phyloP scores from a whole-genome alignment of 1,140 invertebrate species.

The Drosophila grimshawi region DNA sequence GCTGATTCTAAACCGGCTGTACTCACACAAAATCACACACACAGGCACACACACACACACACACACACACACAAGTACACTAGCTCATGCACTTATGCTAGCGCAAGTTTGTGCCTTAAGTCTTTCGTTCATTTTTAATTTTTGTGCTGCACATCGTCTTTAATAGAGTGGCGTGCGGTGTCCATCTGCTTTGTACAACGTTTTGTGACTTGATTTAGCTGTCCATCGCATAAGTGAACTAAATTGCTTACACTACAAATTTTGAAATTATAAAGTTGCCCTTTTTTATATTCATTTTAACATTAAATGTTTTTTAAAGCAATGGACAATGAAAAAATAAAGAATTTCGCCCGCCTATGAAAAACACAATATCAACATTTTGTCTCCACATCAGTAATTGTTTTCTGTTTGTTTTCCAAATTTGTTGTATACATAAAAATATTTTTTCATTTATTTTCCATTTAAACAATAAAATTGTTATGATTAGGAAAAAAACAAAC shows the following conservation, averaged over 20 bases:
- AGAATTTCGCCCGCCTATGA: too few relatives aligned
- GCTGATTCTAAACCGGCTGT: slow-evolving; percentile 70
- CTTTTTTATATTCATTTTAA: too few relatives aligned
- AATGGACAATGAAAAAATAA: too few relatives aligned
- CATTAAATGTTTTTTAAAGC: too few relatives aligned
- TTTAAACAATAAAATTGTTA: too few relatives aligned
- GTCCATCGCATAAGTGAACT: not conserved
- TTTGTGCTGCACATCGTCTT: slow-evolving; percentile 26
- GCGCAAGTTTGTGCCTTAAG: slow-evolving; percentile 74
- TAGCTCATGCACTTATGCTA: slow-evolving; percentile 21
- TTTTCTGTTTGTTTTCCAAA: too few relatives aligned
- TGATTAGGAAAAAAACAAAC: too few relatives aligned
- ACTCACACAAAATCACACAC: not conserved
- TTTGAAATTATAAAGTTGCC: too few relatives aligned
- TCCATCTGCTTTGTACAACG: not conserved
- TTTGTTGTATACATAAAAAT: too few relatives aligned
- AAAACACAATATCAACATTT: too few relatives aligned
- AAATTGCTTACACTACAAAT: not conserved
- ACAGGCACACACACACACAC: slow-evolving; percentile 1
- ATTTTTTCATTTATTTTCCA: too few relatives aligned
- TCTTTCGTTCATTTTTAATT: slow-evolving; percentile 59
- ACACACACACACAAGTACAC: not conserved
- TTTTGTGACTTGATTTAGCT: not conserved
- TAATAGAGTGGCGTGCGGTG: not conserved
- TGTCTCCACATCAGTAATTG: too few relatives aligned